Evolutionary conservation across 2,888 invertebrate genomes (phyloP), one percentile per base, ranked within the genome.

Genomic region (Schizotus pectinicornis): DNA sequence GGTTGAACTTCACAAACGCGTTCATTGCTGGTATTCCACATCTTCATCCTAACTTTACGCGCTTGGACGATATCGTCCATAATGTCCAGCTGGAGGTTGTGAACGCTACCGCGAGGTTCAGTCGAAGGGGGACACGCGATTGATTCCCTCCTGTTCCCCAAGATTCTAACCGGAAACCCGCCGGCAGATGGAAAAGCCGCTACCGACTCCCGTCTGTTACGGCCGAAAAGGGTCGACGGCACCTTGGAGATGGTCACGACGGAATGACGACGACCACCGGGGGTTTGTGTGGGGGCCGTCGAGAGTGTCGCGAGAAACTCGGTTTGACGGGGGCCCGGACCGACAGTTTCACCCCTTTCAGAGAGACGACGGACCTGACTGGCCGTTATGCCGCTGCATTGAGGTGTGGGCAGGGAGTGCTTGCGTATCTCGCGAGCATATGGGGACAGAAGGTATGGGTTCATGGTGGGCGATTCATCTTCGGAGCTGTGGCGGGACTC

Each of bases 31-130:
- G 92, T 91, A 62, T 89, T 91, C 91, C 91, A 92, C 72, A 93
- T 84, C 73, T 91, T 92, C 86, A 93, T 88, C 59, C 91, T 86
- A 0, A 91, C 87, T 82, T 92, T 92, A 46, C 91, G 85, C 8
- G 91, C 90, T 71, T 89, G 88, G 8, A 92, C 89, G 61, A 93
- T 93, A 73, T 93, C 92, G 70, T 93, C 93, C 92, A 93, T 92
- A 65, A 93, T 92, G 74, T 93, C 93, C 68, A 93, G 80, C 75
- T 92, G 91, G 6, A 93, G 82, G 74, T 92, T 93, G 77, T 92
- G 92, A 37, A 89, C 88, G 77, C 92, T 92, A 51, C 92, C 91
- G 42, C 84, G 79, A 37, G 88, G 82, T 71, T 89, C 89, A 46
- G 89, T 88, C 37, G 91, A 87, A 43, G 91, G 88, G 46, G 90